Evolutionary conservation across 2,888 invertebrate genomes (phyloP), one percentile per base, ranked within the genome.

Genomic region (Theretra japonica): DNA sequence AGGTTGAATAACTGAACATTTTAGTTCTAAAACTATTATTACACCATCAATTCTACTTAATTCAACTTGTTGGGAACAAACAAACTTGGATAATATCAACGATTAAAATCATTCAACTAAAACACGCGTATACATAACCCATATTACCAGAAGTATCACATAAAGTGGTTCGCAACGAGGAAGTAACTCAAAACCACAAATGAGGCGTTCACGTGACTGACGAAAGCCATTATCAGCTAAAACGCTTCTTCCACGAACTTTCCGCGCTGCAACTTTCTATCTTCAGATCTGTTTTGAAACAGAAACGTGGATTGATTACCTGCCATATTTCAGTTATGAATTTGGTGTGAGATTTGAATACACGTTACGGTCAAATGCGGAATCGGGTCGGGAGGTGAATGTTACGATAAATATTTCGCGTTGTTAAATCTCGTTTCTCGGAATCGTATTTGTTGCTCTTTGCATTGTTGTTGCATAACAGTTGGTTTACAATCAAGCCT

Each of bases 271-370:
- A 41, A 72, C 74, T 76, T 75, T 73, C 69, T 83, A 83, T 85
- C 83, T 80, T 75, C 70, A 72, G 59, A 75, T 73, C 74, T 77
- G 80, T 82, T 80, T 77, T 75, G 74, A 74, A 72, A 50, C 71
- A 75, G 74, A 77, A 79, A 78, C 76, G 77, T 76, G 77, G 74
- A 80, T 79, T 81, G 80, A 82, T 81, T 79, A 78, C 77, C 75
- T 74, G 75, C 77, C 75, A 73, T 74, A 77, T 79, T 76, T 73
- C 70, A 33, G 53, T 33, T 41, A 48, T 48, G 41, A 11, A 23
- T 48, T 41, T 15, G n/a, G 17, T n/a, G 53, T 53, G 41, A 23
- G 17, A 15, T 48, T 62, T 41, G 33, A 48, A 65, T 60, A 41
- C 21, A 65, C 41, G 48, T 65, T 65, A 7, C 5, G 48, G 65